Evolutionary conservation across 2,797 vertebrate species (phyloP).

Genomic region (Chrosomus eos): DNA sequence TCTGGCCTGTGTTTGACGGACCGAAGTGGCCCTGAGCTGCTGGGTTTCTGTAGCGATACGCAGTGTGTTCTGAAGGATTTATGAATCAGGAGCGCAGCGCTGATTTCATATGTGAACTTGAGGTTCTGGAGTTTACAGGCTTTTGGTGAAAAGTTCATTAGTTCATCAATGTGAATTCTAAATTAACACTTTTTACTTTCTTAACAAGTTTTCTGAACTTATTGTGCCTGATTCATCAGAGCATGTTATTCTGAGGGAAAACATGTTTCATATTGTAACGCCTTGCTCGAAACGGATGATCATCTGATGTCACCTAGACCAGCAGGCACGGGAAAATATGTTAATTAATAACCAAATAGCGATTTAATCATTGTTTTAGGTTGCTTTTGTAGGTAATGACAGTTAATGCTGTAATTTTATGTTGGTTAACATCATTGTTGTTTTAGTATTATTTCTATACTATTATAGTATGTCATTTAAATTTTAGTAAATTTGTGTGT

Average conservation of each 20-base stretch:
- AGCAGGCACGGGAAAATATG: background rate
- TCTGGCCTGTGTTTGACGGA: background rate
- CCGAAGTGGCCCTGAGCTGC: slow-evolving; percentile 1
- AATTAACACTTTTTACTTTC: background rate
- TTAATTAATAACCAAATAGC: background rate
- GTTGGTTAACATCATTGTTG: too few species aligned
- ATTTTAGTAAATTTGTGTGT: too few species aligned
- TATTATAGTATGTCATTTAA: background rate
- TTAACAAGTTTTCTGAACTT: background rate
- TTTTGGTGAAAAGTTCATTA: background rate
- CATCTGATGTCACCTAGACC: background rate
- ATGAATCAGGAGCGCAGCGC: background rate
- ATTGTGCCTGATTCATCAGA: background rate
- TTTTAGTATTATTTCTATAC: background rate
- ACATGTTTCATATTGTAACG: background rate
- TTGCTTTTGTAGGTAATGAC: background rate
- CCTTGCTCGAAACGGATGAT: background rate
- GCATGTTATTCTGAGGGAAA: background rate
- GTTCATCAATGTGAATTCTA: background rate
- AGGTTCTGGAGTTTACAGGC: background rate
- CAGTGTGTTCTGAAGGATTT: background rate
- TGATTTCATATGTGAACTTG: background rate
- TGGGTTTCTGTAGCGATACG: background rate
- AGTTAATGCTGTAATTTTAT: background rate
- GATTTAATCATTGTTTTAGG: background rate